Conservation (phyloP, 2,797 vertebrate species). For the Vultur gryphus region DNA sequence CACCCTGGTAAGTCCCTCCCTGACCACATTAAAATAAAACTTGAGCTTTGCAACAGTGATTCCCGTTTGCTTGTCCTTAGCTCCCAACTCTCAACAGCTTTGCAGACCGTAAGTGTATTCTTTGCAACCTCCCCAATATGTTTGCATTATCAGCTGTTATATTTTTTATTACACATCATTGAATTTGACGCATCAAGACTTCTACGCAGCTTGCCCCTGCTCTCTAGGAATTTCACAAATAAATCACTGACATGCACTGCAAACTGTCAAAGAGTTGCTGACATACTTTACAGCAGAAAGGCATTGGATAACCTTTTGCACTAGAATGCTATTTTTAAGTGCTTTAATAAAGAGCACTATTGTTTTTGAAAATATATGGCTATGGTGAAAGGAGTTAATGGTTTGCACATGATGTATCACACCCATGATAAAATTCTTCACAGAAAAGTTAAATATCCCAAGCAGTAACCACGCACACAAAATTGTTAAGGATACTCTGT, state of each 20-base stretch:
- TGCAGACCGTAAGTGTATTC: neutral
- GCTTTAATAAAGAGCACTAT: neutral
- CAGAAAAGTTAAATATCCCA: neutral
- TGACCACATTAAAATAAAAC: neutral
- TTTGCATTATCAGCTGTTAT: neutral
- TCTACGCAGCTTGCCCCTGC: neutral
- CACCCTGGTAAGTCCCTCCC: neutral
- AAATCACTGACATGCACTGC: neutral
- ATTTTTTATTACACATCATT: neutral
- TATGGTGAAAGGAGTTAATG: slow-evolving; percentile 8
- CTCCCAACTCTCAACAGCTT: neutral
- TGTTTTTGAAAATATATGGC: neutral
- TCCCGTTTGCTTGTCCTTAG: neutral
- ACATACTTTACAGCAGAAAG: neutral
- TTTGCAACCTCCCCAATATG: neutral
- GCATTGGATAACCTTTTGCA: slow-evolving; percentile 17
- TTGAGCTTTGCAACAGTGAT: neutral
- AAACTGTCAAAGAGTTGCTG: neutral
- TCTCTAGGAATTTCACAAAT: slow-evolving; percentile 41
- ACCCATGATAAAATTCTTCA: slow-evolving; percentile 15
- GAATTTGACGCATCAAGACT: neutral
- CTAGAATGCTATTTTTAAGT: neutral
- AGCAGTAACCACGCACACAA: neutral
- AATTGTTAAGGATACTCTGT: neutral
- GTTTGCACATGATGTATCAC: slow-evolving; percentile 23